These are phyloP conservation scores for Varroa destructor DNA, from an alignment of 1,140 invertebrate species.

Conservation along the genomic window DNA sequence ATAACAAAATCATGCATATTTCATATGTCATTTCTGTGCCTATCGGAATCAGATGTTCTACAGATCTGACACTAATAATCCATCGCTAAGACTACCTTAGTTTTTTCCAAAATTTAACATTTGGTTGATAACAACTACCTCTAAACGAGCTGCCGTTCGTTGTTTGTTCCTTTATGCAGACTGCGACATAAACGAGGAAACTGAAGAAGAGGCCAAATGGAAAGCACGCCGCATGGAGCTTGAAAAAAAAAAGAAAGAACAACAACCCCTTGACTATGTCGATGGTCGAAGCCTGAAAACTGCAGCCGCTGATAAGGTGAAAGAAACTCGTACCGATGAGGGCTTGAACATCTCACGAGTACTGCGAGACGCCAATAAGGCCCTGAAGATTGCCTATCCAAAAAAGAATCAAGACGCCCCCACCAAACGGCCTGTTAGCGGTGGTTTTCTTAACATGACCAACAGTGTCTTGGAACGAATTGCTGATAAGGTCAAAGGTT, in stretches of 20 bases:
- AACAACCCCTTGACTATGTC: neutral
- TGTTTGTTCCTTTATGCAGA: neutral
- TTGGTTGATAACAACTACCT: too few relatives aligned
- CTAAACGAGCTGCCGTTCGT: too few relatives aligned
- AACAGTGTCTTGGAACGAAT: conserved; percentile 10
- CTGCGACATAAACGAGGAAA: conserved; percentile 9
- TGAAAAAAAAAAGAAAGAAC: conserved; percentile 9
- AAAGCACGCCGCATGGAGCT: conserved; percentile 3
- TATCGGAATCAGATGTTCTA: too few relatives aligned
- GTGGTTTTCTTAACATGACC: conserved; percentile 12
- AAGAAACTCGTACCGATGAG: neutral
- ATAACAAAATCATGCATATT: too few relatives aligned
- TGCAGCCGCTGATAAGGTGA: too few relatives aligned
- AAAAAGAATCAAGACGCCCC: neutral
- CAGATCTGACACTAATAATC: too few relatives aligned
- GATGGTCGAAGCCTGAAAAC: too few relatives aligned
- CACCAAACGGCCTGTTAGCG: neutral
- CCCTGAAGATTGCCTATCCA: neutral
- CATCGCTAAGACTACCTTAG: too few relatives aligned
- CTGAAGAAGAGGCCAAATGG: conserved; percentile 24
- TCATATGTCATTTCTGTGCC: too few relatives aligned
- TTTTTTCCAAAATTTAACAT: too few relatives aligned
- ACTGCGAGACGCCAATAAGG: conserved; percentile 6
- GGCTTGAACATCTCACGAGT: neutral
- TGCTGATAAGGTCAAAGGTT: conserved; percentile 25